Evolutionary conservation across 2,888 invertebrate genomes (phyloP).

Genomic region (Stramonita haemastoma): DNA sequence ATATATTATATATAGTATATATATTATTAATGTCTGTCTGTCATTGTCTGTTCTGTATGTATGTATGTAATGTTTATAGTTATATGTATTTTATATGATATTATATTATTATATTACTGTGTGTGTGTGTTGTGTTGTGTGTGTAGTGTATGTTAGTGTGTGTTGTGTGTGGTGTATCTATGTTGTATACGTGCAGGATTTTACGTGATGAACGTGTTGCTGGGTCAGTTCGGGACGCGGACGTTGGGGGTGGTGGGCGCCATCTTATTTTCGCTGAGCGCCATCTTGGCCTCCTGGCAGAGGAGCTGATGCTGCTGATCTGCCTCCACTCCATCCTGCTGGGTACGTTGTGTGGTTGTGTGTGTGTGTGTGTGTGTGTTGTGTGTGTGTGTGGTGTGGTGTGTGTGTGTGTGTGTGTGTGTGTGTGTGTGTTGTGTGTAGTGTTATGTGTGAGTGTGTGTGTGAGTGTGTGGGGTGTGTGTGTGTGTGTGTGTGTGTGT

Average conservation of each 20-base stretch:
- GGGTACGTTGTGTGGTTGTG: neutral
- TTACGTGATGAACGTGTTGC: constrained; percentile 39
- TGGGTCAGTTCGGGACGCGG: constrained; percentile 6
- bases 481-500: too few relatives aligned
- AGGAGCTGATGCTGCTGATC: constrained; percentile 27
- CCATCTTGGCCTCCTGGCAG: constrained; percentile 35
- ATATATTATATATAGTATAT: neutral
- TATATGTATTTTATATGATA: neutral
- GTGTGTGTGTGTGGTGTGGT: neutral
- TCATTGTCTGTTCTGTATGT: neutral
- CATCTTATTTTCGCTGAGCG: neutral
- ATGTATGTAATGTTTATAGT: too few relatives aligned
- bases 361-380: neutral
- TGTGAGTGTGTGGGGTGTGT: too few relatives aligned
- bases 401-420: constrained; percentile 13
- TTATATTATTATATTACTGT: neutral
- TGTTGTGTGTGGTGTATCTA: neutral
- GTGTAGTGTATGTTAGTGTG: neutral
- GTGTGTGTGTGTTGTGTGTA: neutral
- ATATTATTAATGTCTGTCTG: neutral
- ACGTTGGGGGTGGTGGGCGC: constrained; percentile 11
- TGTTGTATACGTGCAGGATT: constrained; percentile 16
- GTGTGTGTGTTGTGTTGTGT: constrained; percentile 13
- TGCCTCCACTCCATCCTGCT: constrained; percentile 18
- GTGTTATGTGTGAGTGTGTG: too few relatives aligned